Base-by-base conservation (phyloP, 2,113 vertebrate species). In the Jacana jacana region DNA sequence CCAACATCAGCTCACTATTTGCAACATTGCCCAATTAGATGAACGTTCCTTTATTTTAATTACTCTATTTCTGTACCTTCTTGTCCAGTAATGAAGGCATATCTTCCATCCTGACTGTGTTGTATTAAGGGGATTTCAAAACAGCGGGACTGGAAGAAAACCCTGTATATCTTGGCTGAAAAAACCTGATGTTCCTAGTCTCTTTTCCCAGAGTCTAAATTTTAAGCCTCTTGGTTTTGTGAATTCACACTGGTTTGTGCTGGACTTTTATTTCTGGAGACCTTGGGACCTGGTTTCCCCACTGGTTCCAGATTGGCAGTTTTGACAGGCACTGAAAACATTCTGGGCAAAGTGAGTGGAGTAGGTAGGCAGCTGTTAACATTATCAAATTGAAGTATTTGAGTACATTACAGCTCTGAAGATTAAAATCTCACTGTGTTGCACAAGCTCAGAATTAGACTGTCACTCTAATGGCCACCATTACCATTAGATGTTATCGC, bases 151-250 rank as follows among this genome's bases (percentile, higher is more conserved):
- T 93, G 73, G 81, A 95, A 91, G 85, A 89, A 94, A 94, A 54
- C 22, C 40, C 7, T 80, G 63, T 92, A 2, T 95, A 79, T 94
- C 83, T 94, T 96, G 95, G 90, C 93, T 92, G 88, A 72, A 65
- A 72, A 94, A 86, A 15, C 2, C 3, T 35, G 22, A 72, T 81
- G 19, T 96, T 90, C 60, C 39, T 78, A 31, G 13, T 78, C 61
- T 93, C 52, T 84, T 79, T 89, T 92, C 69, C 69, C 71, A 81
- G 27, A 90, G 55, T 68, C 71, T 92, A 65, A 85, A 73, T 70
- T 85, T 83, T 73, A 86, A 91, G 68, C 49, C 48, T 81, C 65
- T 84, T 95, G 39, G 13, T 96, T 96, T 94, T 93, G 85, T 95
- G 75, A 90, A 88, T 83, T 90, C 57, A 86, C 11, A 11, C 72